Percentiles rank a stretch among this genome's conserved stretches.
Evolutionary conservation across 2,113 vertebrate species (phyloP).

Genomic region (Gobio gobio): DNA sequence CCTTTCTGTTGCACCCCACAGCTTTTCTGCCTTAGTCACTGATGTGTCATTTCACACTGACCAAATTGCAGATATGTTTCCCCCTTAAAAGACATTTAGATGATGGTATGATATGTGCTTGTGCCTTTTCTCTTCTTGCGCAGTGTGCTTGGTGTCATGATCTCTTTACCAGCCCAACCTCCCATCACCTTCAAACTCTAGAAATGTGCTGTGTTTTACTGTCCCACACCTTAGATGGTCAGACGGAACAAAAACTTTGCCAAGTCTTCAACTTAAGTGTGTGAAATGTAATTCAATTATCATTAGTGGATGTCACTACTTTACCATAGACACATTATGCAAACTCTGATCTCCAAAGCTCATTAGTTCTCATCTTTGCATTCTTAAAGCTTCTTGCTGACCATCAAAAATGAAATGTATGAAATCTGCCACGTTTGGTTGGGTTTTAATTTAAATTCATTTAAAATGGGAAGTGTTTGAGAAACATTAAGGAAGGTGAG

Average conservation of each 20-base stretch:
- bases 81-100: slow-evolving; percentile 41
- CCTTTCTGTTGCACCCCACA: slow-evolving; percentile 32
- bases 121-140: slow-evolving; percentile 60
- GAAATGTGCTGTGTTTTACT: neutral
- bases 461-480: neutral
- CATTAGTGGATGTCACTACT: neutral
- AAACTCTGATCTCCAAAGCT: neutral
- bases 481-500: neutral
- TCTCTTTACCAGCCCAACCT: slow-evolving; percentile 36
- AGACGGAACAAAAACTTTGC: neutral
- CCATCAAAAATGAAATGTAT: neutral
- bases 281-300: neutral
- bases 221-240: too few species aligned
- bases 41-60: neutral
- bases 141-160: slow-evolving; percentile 81
- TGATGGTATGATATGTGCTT: slow-evolving; percentile 69
- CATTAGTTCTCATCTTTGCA: neutral
- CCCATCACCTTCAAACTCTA: slow-evolving; percentile 14
- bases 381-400: neutral
- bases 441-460: neutral
- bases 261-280: neutral
- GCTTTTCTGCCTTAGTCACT: slow-evolving; percentile 64
- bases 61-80: neutral
- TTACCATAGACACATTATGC: neutral
- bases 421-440: neutral